Percentiles rank a stretch among this genome's conserved stretches.
These are phyloP conservation scores for Gorsachius magnificus DNA, from an alignment of 2,797 vertebrate species.

Conservation along the genomic window DNA sequence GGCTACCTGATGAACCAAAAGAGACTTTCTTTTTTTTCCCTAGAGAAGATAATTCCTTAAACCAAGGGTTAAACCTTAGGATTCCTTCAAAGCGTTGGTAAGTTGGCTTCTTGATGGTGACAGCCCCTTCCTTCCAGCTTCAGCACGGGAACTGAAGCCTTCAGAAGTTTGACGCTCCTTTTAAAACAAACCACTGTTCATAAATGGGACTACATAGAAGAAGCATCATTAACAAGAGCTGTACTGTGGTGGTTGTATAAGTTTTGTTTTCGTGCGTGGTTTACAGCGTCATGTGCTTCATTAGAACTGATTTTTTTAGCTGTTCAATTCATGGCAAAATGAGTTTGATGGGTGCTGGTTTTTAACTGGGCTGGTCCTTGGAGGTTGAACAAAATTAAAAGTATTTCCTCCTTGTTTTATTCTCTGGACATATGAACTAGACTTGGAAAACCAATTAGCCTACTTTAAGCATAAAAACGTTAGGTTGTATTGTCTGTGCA, in stretches of 20 bases:
- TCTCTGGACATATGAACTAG: neutral
- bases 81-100: neutral
- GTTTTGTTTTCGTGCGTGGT: neutral
- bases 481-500: neutral
- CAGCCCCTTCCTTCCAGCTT: neutral
- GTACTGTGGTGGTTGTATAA: fast-evolving
- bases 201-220: neutral
- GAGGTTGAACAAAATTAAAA: neutral
- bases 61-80: neutral
- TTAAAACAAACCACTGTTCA: neutral
- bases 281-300: neutral
- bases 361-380: neutral
- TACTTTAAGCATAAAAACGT: neutral
- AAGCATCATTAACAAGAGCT: neutral
- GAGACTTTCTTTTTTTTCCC: neutral
- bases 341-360: neutral
- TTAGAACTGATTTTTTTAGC: neutral
- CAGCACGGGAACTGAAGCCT: neutral
- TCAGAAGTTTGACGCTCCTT: neutral
- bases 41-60: neutral
- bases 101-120: neutral
- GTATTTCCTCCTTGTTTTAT: neutral
- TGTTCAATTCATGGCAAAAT: neutral
- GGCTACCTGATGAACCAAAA: neutral
- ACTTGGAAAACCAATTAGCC: constrained; percentile 29